Evolutionary conservation across 2,888 invertebrate genomes (phyloP).

Genomic region (Pteria penguin): DNA sequence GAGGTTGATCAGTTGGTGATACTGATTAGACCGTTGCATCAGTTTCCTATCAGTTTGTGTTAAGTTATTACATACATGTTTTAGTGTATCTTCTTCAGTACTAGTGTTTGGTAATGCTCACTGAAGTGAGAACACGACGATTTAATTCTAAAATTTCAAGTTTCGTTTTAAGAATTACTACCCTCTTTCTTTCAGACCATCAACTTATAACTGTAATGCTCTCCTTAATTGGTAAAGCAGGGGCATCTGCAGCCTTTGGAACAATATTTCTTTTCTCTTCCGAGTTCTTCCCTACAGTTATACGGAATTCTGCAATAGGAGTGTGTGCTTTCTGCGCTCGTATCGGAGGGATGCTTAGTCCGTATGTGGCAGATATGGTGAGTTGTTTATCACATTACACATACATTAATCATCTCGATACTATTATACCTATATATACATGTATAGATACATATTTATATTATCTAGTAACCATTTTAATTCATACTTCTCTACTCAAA

Average conservation of each 20-base stretch:
- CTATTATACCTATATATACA: too few relatives aligned
- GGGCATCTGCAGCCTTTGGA: constrained; percentile 29
- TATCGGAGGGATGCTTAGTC: constrained; percentile 33
- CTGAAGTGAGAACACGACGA: too few relatives aligned
- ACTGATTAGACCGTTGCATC: background rate
- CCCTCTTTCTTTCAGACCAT: constrained; percentile 16
- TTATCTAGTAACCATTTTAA: too few relatives aligned
- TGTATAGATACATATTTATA: too few relatives aligned
- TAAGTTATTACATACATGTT: too few relatives aligned
- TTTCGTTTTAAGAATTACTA: too few relatives aligned
- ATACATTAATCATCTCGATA: too few relatives aligned
- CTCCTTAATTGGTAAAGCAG: constrained; percentile 26
- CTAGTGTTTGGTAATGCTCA: too few relatives aligned
- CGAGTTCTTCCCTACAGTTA: constrained; percentile 37
- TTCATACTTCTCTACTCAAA: too few relatives aligned
- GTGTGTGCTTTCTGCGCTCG: constrained; percentile 27
- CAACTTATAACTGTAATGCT: constrained; percentile 21
- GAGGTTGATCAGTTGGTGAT: too few relatives aligned
- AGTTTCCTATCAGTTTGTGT: background rate
- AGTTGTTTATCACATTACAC: background rate
- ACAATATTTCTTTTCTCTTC: constrained; percentile 33
- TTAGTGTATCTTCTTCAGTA: too few relatives aligned
- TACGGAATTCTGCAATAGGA: constrained; percentile 34
- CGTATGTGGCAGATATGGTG: constrained; percentile 36
- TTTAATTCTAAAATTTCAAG: too few relatives aligned